Evolutionary conservation across 2,797 vertebrate species (phyloP), one percentile per base, ranked within the genome.

Genomic region (Urocyon cinereoargenteus): DNA sequence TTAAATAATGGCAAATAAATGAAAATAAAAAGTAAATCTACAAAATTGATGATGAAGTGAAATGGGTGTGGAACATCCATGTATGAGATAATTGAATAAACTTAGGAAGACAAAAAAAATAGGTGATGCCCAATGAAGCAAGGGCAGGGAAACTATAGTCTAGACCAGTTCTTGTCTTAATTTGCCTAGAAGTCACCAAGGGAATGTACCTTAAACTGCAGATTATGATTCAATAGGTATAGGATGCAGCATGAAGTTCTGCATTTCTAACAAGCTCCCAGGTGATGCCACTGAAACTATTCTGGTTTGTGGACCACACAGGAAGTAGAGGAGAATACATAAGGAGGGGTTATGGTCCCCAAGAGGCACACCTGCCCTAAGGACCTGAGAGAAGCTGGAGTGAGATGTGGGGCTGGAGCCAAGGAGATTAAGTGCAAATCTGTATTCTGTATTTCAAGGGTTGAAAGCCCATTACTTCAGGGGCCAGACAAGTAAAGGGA

Each of bases 1-100:
- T 55, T 89, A 96, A 91, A 61, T 78, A 73, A 95, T 28, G 16
- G 51, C 53, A 88, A 95, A 86, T 4, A 84, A 75, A 49, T 59
- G 22, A 45, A 94, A 86, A 88, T 22, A n/a, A 75, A 83, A 88
- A 84, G 57, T 34, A 86, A 86, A 83, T n/a, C 66, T 68, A 68
- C 66, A 68, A 90, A 36, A 64, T 70, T 26, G 51, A 40, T 87
- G 75, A 94, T 45, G 62, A 85, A 75, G 70, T 89, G 68, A 57
- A 75, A 53, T 19, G 51, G 36, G 26, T 24, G 22, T 2, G 15
- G n/a, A 57, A 51, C 22, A 61, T 51, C 28, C 36, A 6, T 64
- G 77, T n/a, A 24, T 66, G 57, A 73, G 15, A 91, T 40, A 82
- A 72, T 91, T 91, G 16, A 75, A 6, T 85, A 82, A 22, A 92